Base-by-base conservation (phyloP, 2,797 vertebrate species). In the Yasuhikotakia modesta region DNA sequence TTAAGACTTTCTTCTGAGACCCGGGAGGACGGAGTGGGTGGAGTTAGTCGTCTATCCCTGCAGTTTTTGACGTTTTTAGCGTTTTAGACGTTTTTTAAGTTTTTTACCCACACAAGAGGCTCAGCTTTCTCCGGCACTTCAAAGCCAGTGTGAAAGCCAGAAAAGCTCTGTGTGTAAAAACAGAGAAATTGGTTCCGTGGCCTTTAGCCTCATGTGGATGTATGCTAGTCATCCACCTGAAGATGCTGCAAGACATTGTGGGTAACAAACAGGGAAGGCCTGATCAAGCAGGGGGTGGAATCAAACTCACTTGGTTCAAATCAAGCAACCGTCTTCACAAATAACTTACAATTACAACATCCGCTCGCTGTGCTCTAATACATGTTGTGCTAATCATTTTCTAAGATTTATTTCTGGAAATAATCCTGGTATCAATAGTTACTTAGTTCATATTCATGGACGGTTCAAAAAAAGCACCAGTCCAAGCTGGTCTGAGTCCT, bases 111-210 rank as follows among this genome's bases (percentile, higher is more conserved):
- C 22, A 66, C 66, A 66, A 70, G 75, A 86, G 86, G 82, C 86
- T 75, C 82, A 68, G 82, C 85, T 88, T 85, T 79, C 78, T 84
- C 85, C 80, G 74, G 84, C 84, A 90, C 93, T 93, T 93, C 92
- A 94, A 94, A 94, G 91, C 81, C 76, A 93, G 93, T 91, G 86
- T n/a, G 81, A 80, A 84, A 81, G 67, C 84, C 77, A 87, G 88
- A 89, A 87, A 87, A 91, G 90, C 82, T 79, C 81, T 77, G 82
- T 79, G 80, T 82, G 85, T 83, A 84, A 79, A 72, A 68, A 81
- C 66, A 75, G 75, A 66, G 60, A 61, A 75, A 80, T 69, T 70
- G 68, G 71, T 60, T 70, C 19, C 5, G 48, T 82, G 79, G 72
- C 79, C 76, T 79, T 85, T 61, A 70, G 72, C 73, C 60, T 4